Evolutionary conservation across 2,888 invertebrate species (phyloP).

Genomic region (Acrocera orbiculus): DNA sequence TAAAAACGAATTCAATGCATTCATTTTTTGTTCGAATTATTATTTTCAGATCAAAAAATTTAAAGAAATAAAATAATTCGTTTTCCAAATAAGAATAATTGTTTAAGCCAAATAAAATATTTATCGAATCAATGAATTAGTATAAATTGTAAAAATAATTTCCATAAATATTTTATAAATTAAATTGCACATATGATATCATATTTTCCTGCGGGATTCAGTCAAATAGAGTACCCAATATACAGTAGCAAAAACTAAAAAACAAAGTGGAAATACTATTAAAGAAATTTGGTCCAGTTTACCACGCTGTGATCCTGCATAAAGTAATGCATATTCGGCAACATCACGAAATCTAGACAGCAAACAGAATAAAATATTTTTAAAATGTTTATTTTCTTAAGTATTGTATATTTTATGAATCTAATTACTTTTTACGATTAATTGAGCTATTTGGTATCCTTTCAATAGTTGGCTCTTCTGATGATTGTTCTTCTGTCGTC

Average conservation of each 20-base stretch:
- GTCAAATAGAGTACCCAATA: slow-evolving; percentile 45
- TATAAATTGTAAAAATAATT: neutral
- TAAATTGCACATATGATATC: slow-evolving; percentile 12
- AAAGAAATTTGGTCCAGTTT: slow-evolving; percentile 41
- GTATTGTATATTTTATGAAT: too few species aligned
- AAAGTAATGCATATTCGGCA: slow-evolving; percentile 38
- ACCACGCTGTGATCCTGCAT: slow-evolving; percentile 43
- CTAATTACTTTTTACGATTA: slow-evolving; percentile 13
- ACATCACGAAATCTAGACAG: slow-evolving; percentile 27
- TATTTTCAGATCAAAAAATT: too few species aligned
- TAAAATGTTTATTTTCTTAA: too few species aligned
- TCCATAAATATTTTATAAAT: neutral
- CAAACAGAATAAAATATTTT: slow-evolving; percentile 4
- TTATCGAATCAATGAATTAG: neutral
- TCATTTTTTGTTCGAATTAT: too few species aligned
- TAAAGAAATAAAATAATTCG: too few species aligned
- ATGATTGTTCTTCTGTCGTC: slow-evolving; percentile 7
- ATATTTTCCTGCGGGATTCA: slow-evolving; percentile 30
- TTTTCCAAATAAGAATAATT: too few species aligned
- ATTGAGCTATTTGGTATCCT: slow-evolving; percentile 7
- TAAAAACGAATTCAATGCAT: too few species aligned
- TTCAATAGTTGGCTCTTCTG: slow-evolving; percentile 10
- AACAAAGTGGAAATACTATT: slow-evolving; percentile 41
- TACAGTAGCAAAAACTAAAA: slow-evolving; percentile 37
- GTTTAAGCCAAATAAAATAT: too few species aligned